A percentile compares a stretch with the other conserved stretches of the same genome.
Evolutionary conservation across 1,140 invertebrate genomes (phyloP).

Genomic region (Drosophila bocki): DNA sequence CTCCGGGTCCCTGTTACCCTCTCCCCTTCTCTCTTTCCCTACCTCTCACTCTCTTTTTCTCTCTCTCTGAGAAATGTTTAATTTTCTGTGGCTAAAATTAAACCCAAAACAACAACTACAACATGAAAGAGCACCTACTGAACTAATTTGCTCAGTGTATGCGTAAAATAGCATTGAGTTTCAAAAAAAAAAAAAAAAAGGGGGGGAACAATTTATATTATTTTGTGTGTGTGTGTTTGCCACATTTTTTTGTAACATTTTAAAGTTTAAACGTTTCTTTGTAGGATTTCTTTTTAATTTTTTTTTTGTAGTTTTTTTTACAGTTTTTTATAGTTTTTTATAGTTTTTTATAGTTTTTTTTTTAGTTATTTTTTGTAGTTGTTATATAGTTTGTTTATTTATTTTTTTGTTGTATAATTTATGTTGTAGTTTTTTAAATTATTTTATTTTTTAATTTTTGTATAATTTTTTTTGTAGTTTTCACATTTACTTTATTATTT

Average conservation of each 20-base stretch:
- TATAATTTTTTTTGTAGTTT: too few relatives aligned
- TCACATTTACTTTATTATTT: neutral
- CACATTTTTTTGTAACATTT: constrained; percentile 14
- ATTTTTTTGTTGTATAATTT: too few relatives aligned
- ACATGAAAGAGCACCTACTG: constrained; percentile 61
- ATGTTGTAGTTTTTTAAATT: too few relatives aligned
- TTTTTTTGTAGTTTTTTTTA: neutral
- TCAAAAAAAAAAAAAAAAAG: constrained; percentile 23
- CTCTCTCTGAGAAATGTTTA: constrained; percentile 59
- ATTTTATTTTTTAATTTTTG: constrained; percentile 2
- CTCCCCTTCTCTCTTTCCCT: constrained; percentile 21
- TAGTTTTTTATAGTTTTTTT: too few relatives aligned
- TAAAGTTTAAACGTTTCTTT: constrained; percentile 18
- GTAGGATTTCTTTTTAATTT: constrained; percentile 3
- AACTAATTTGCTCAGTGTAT: constrained; percentile 71
- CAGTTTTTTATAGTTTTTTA: too few relatives aligned
- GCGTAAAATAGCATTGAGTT: constrained; percentile 80
- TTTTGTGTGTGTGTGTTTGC: constrained; percentile 4
- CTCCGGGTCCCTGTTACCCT: neutral
- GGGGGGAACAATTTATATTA: neutral
- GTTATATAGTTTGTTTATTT: too few relatives aligned
- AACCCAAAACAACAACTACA: constrained; percentile 40
- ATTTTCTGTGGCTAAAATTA: constrained; percentile 71
- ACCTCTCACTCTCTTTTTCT: constrained; percentile 10
- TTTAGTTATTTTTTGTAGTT: too few relatives aligned